A percentile compares a stretch with the other conserved stretches of the same genome.
Conservation (phyloP, 1,140 invertebrate species). For the Trachymyrmex cornetzi region DNA sequence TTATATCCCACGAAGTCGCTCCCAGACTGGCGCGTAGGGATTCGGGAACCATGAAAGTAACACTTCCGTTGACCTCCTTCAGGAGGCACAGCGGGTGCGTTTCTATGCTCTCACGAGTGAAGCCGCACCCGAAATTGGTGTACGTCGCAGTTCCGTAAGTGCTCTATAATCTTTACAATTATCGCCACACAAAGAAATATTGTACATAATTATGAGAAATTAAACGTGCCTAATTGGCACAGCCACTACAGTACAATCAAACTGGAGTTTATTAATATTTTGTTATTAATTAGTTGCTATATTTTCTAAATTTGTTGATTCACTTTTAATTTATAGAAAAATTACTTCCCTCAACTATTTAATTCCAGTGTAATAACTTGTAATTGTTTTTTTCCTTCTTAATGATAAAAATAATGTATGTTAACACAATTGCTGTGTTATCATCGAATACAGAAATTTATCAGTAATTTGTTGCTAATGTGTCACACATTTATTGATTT, state of each 20-base stretch:
- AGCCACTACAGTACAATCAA: neutral
- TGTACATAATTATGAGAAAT: neutral
- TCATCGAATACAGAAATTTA: neutral
- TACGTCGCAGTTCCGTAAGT: constrained; percentile 85
- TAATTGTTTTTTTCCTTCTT: neutral
- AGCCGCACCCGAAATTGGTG: constrained; percentile 80
- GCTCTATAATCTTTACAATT: constrained; percentile 16
- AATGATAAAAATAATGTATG: neutral
- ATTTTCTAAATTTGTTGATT: neutral
- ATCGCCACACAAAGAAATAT: neutral
- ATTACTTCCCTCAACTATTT: neutral
- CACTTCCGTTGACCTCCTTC: constrained; percentile 81
- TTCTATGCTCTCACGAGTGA: constrained; percentile 79
- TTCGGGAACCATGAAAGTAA: constrained; percentile 83
- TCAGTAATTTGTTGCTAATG: neutral
- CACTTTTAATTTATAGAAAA: neutral
- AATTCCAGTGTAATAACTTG: neutral
- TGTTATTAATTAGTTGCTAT: neutral
- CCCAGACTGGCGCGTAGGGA: constrained; percentile 81
- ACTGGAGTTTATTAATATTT: neutral
- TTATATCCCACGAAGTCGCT: constrained; percentile 77
- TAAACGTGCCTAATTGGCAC: neutral
- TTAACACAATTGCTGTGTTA: neutral
- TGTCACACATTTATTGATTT: neutral
- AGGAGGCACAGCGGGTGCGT: constrained; percentile 84